phyloP scores from a whole-genome alignment of 2,888 invertebrate species.

The Drosophila paracracens region DNA sequence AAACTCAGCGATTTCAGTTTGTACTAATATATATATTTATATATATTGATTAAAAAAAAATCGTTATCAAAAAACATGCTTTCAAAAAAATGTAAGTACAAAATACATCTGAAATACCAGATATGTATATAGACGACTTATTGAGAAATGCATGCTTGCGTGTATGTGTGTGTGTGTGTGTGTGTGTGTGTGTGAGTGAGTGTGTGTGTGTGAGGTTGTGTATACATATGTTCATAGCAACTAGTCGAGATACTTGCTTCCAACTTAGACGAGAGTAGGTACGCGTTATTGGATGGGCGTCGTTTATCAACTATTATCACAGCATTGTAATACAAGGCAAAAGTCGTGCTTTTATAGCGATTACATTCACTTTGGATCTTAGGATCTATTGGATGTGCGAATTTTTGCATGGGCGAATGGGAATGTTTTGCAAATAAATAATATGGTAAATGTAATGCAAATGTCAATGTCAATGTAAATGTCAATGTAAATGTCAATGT shows the following conservation, averaged over 20 bases:
- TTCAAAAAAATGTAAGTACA: background rate
- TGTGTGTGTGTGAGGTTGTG: background rate
- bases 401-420: constrained; percentile 19
- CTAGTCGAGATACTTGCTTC: constrained; percentile 43
- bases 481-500: constrained; percentile 5
- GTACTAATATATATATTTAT: constrained; percentile 18
- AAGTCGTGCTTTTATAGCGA: constrained; percentile 34
- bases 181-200: background rate
- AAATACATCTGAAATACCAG: constrained; percentile 3
- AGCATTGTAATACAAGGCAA: constrained; percentile 72
- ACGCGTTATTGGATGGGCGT: constrained; percentile 34
- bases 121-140: background rate
- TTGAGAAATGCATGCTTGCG: constrained; percentile 3
- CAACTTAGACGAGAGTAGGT: constrained; percentile 8
- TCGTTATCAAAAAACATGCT: constrained; percentile 2
- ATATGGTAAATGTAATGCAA: constrained; percentile 19
- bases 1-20: constrained; percentile 14
- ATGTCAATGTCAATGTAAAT: background rate
- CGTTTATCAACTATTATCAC: constrained; percentile 67
- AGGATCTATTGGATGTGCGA: constrained; percentile 41
- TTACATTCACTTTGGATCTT: constrained; percentile 32
- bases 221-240: constrained; percentile 37
- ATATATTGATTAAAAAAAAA: constrained; percentile 6
- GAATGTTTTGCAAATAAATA: constrained; percentile 56
- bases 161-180: background rate